These are phyloP conservation scores for Aphrophora alni DNA, from an alignment of 2,888 invertebrate genomes.

Conservation along the genomic window DNA sequence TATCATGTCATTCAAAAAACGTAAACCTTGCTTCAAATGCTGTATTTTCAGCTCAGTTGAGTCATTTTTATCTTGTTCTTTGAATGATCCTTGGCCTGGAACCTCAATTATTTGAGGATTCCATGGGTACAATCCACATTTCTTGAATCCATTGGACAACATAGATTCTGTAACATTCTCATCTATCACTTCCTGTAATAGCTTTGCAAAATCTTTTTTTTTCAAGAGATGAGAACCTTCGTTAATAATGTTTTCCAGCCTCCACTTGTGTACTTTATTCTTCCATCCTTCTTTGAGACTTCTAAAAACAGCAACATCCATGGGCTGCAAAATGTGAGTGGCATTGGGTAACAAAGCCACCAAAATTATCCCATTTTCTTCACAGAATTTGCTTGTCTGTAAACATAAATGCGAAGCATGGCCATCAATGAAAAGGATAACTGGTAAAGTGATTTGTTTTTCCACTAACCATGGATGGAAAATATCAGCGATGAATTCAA, in stretches of 20 bases:
- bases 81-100: slow-evolving; percentile 19
- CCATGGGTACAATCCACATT: slow-evolving; percentile 44
- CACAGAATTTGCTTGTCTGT: slow-evolving; percentile 42
- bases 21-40: slow-evolving; percentile 9
- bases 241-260: slow-evolving; percentile 40
- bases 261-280: slow-evolving; percentile 41
- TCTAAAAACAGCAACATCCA: slow-evolving; percentile 47
- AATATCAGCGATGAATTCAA: slow-evolving; percentile 55
- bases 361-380: slow-evolving; percentile 44
- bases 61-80: slow-evolving; percentile 18
- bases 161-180: slow-evolving; percentile 34
- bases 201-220: slow-evolving; percentile 39
- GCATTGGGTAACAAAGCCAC: slow-evolving; percentile 46
- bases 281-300: slow-evolving; percentile 45
- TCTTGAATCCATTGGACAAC: slow-evolving; percentile 41
- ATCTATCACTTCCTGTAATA: slow-evolving; percentile 42
- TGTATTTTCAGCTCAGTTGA: slow-evolving; percentile 3
- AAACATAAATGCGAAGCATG: slow-evolving; percentile 54
- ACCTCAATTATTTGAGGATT: slow-evolving; percentile 25
- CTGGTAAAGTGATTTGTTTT: slow-evolving; percentile 53
- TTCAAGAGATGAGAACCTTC: slow-evolving; percentile 27
- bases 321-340: slow-evolving; percentile 47
- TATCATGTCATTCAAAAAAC: slow-evolving; percentile 24
- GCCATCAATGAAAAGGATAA: slow-evolving; percentile 57
- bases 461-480: slow-evolving; percentile 55